These are phyloP conservation scores for Rhodeus uyekii DNA, from an alignment of 2,797 vertebrate species.

Conservation along the genomic window DNA sequence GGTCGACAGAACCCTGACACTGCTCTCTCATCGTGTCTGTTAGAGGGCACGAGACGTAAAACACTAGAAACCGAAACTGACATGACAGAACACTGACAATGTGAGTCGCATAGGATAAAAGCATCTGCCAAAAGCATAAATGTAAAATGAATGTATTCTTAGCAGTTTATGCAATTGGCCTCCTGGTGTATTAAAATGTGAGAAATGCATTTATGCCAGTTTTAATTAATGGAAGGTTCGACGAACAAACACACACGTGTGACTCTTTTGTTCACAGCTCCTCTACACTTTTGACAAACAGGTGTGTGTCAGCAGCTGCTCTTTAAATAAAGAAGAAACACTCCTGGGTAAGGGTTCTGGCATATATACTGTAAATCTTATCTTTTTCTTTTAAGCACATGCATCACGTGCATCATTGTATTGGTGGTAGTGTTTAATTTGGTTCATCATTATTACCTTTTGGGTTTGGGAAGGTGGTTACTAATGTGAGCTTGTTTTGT, in stretches of 20 bases:
- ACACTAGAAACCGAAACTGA: too few species aligned
- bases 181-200: not conserved
- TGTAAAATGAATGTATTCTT: too few species aligned
- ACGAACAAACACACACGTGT: not conserved
- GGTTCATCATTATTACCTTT: not conserved
- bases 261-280: slow-evolving; percentile 75
- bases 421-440: not conserved
- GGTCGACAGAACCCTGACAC: too few species aligned
- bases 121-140: too few species aligned
- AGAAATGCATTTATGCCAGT: not conserved
- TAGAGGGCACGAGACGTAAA: too few species aligned
- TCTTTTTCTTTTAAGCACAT: not conserved
- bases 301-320: slow-evolving; percentile 89
- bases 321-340: slow-evolving; percentile 90
- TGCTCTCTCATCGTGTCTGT: too few species aligned
- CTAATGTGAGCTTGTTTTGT: slow-evolving; percentile 22
- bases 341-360: slow-evolving; percentile 82
- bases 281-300: slow-evolving; percentile 93
- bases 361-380: not conserved
- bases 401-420: not conserved
- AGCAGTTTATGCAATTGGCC: not conserved
- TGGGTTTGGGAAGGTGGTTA: not conserved
- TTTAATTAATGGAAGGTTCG: not conserved
- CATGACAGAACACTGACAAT: too few species aligned
- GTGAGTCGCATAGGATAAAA: too few species aligned